phyloP scores from a whole-genome alignment of 2,888 invertebrate genomes.

The Meteorus colon region DNA sequence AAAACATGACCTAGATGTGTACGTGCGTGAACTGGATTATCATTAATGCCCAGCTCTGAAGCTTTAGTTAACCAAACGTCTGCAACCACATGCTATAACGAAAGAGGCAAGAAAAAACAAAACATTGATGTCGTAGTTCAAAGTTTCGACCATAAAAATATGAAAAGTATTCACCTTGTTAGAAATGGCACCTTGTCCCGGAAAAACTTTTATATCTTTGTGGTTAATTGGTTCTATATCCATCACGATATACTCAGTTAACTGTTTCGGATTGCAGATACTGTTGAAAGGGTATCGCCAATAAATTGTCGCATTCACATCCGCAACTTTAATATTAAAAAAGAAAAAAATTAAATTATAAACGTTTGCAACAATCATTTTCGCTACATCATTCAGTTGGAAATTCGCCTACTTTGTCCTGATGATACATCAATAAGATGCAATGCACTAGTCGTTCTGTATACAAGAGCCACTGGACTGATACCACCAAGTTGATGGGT shows the following conservation, averaged over 20 bases:
- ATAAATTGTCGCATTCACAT: conserved; percentile 85
- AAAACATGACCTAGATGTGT: conserved; percentile 96
- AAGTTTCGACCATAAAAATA: too few relatives aligned
- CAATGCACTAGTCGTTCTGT: conserved; percentile 90
- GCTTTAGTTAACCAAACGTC: conserved; percentile 96
- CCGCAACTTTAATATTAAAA: conserved; percentile 80
- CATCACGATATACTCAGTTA: conserved; percentile 95
- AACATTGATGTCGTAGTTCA: background rate
- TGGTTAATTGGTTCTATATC: conserved; percentile 88
- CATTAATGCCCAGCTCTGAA: conserved; percentile 87
- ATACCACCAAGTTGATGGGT: conserved; percentile 92
- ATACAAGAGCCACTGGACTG: conserved; percentile 89
- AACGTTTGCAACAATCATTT: conserved; percentile 38
- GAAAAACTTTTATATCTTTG: conserved; percentile 85
- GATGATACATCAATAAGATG: conserved; percentile 94
- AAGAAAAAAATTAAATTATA: conserved; percentile 22
- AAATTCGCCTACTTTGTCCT: conserved; percentile 82
- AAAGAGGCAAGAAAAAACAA: conserved; percentile 26
- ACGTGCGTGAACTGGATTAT: conserved; percentile 87
- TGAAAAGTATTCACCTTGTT: conserved; percentile 76
- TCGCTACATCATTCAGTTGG: background rate
- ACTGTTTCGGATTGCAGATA: conserved; percentile 92
- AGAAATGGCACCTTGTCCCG: conserved; percentile 92
- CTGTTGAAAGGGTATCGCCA: conserved; percentile 91
- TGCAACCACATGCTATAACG: conserved; percentile 83